A percentile compares a stretch with the other conserved stretches of the same genome.
Evolutionary conservation across 2,113 vertebrate genomes (phyloP).

Genomic region (Progne subis): DNA sequence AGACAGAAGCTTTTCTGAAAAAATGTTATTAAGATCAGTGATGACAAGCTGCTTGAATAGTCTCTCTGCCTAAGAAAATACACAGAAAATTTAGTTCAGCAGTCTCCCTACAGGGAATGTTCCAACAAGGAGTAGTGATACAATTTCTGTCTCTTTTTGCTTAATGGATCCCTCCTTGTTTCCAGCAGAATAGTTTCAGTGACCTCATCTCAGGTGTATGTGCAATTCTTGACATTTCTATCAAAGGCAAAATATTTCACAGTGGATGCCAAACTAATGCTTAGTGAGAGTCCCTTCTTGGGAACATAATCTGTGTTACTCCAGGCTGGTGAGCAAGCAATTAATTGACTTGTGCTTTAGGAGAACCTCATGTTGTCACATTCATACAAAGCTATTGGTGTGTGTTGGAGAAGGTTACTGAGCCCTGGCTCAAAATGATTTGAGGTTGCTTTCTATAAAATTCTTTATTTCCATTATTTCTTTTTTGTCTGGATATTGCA

Average conservation of each 20-base stretch:
- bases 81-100: background rate
- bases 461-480: fast-evolving
- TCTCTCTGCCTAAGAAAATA: background rate
- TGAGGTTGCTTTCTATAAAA: background rate
- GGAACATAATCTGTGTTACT: background rate
- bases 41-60: background rate
- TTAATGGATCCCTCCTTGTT: background rate
- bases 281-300: background rate
- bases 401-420: background rate
- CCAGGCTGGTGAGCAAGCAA: background rate
- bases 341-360: background rate
- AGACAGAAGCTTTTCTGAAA: background rate
- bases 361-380: background rate
- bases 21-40: background rate
- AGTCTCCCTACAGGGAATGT: background rate
- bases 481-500: background rate
- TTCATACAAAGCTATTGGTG: background rate
- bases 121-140: background rate
- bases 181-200: background rate
- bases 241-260: background rate
- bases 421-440: background rate
- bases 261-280: background rate
- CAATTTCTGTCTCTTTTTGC: background rate
- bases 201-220: background rate
- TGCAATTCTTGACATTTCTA: background rate